Conservation (phyloP, 2,113 vertebrate genomes). For the Myrmecobius fasciatus region DNA sequence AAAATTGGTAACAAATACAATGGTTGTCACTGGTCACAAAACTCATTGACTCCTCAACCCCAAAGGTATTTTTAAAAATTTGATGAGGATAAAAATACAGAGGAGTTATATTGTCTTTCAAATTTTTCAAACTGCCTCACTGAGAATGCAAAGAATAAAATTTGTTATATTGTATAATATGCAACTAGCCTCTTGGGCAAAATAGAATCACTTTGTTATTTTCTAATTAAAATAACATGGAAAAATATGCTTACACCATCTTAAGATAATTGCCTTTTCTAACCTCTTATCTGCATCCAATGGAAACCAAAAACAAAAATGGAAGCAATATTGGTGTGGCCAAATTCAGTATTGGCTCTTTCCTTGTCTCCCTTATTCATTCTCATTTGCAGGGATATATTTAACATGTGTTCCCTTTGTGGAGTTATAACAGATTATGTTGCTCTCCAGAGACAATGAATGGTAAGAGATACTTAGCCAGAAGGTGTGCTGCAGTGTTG, state of each 20-base stretch:
- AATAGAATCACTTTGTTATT: constrained; percentile 42
- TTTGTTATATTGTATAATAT: constrained; percentile 44
- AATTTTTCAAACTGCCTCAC: constrained; percentile 43
- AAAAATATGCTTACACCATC: constrained; percentile 43
- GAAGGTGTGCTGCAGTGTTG: constrained; percentile 13
- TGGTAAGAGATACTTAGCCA: not conserved
- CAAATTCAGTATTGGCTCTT: constrained; percentile 30
- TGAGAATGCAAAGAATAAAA: constrained; percentile 29
- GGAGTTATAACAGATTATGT: not conserved
- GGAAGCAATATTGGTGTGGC: constrained; percentile 30
- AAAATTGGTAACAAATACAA: constrained; percentile 32
- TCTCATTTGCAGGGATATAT: constrained; percentile 23
- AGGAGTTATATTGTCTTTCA: constrained; percentile 37
- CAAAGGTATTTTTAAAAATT: constrained; percentile 41
- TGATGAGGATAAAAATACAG: not conserved
- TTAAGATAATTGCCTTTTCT: constrained; percentile 49
- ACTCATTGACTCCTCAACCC: constrained; percentile 46
- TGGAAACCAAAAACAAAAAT: constrained; percentile 47
- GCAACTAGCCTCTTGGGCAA: constrained; percentile 29
- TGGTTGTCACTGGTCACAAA: constrained; percentile 33
- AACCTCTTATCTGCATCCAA: constrained; percentile 36
- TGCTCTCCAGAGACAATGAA: not conserved
- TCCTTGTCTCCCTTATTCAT: constrained; percentile 24
- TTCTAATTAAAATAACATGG: constrained; percentile 9
- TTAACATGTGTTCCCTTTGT: constrained; percentile 22